Percentiles rank a stretch among this genome's conserved stretches.
Conservation (phyloP, 1,140 invertebrate species). For the Stenopsyche tienmushanensis region DNA sequence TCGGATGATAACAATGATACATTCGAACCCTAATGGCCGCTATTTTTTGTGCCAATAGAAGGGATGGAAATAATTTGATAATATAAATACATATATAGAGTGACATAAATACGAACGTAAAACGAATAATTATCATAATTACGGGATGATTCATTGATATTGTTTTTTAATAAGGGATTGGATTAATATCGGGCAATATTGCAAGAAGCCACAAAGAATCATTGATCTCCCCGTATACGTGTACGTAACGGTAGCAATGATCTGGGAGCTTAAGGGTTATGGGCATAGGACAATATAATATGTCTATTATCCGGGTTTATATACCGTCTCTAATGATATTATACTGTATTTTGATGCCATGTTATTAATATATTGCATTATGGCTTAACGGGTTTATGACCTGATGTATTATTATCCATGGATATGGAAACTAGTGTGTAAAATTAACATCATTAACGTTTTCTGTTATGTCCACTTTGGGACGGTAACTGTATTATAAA, state of each 20-base stretch:
- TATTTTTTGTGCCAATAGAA: too few species aligned
- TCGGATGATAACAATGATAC: neutral
- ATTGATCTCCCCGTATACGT: too few species aligned
- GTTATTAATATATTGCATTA: conserved; percentile 21
- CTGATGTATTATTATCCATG: conserved; percentile 15
- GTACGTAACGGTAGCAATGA: conserved; percentile 9
- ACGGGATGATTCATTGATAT: neutral
- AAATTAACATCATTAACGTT: too few species aligned
- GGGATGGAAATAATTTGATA: too few species aligned
- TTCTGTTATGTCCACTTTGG: too few species aligned
- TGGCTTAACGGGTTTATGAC: conserved; percentile 22
- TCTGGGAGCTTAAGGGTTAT: conserved; percentile 7
- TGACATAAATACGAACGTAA: too few species aligned
- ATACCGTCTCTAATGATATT: conserved; percentile 24
- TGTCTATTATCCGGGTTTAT: conserved; percentile 24
- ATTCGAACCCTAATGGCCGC: neutral
- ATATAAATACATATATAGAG: too few species aligned
- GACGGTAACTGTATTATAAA: too few species aligned
- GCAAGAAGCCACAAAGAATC: too few species aligned
- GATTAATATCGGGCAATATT: too few species aligned
- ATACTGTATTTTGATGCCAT: conserved; percentile 24
- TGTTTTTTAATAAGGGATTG: neutral
- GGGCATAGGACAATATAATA: neutral
- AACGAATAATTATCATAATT: neutral
- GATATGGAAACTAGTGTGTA: neutral